Percentiles rank a stretch among this genome's conserved stretches.
phyloP scores from a whole-genome alignment of 35 echinoderm and acorn worm species.

The Stichopus chloronotus region DNA sequence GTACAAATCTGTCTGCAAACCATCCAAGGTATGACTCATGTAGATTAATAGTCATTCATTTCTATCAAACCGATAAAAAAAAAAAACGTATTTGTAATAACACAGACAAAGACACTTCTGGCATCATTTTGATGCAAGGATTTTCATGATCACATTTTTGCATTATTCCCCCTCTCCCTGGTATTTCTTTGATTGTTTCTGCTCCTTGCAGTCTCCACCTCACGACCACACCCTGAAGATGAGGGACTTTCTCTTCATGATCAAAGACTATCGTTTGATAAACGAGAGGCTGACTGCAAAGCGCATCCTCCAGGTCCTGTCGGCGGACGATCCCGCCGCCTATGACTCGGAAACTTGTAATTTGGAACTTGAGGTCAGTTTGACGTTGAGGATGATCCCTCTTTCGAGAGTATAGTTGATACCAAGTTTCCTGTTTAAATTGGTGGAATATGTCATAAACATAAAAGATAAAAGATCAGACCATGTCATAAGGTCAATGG shows the following conservation, averaged over 20 bases:
- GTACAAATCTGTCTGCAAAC: conserved; percentile 73
- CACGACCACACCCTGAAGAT: conserved; percentile 86
- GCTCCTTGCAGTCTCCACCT: conserved; percentile 61
- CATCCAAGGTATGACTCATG: conserved; percentile 68
- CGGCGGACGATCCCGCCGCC: conserved; percentile 86
- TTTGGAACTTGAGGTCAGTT: conserved; percentile 88
- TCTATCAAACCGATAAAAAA: no score
- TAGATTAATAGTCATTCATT: not conserved
- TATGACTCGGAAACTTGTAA: conserved; percentile 85
- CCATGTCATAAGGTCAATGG: no score
- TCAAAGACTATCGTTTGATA: conserved; percentile 89
- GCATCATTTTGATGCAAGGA: not conserved
- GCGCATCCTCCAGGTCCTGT: conserved; percentile 80
- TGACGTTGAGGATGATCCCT: not conserved
- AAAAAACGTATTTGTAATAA: not conserved
- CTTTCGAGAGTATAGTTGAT: no score
- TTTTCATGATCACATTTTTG: not conserved
- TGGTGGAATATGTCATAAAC: no score
- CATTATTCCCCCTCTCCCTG: not conserved
- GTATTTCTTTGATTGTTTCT: not conserved
- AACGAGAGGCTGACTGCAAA: conserved; percentile 85
- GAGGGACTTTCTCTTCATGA: conserved; percentile 90
- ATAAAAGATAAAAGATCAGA: no score
- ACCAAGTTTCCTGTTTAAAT: no score
- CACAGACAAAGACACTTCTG: not conserved